Percentiles rank a stretch among this genome's conserved stretches.
Conservation (phyloP, 2,888 invertebrate species). For the Blastobasis adustella region DNA sequence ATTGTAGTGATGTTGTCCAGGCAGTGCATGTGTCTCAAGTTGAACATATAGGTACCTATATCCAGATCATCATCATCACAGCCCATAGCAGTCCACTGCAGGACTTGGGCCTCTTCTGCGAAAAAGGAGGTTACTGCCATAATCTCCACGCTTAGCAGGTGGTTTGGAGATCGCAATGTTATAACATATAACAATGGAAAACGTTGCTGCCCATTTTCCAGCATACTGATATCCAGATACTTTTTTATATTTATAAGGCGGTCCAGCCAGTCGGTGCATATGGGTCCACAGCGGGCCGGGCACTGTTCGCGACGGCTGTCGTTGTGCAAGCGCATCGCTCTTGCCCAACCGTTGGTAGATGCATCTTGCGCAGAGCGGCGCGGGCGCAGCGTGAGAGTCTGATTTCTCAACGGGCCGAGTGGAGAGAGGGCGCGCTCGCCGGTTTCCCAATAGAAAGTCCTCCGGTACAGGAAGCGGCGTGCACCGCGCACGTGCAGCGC, state of each 20-base stretch:
- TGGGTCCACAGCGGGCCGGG: background rate
- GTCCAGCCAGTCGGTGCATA: background rate
- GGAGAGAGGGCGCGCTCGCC: constrained; percentile 38
- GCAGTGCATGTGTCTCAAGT: background rate
- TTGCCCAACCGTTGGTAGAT: constrained; percentile 54
- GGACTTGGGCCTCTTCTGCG: too few relatives aligned
- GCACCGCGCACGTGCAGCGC: constrained; percentile 46
- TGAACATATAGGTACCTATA: too few relatives aligned
- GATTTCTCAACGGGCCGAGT: constrained; percentile 54
- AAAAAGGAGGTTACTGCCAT: too few relatives aligned
- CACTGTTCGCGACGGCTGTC: constrained; percentile 10
- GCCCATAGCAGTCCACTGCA: too few relatives aligned
- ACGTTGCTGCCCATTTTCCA: too few relatives aligned
- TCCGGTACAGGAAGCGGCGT: constrained; percentile 61
- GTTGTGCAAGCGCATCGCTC: constrained; percentile 53
- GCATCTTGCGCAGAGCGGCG: constrained; percentile 55
- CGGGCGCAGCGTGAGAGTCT: constrained; percentile 44
- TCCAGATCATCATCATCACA: too few relatives aligned
- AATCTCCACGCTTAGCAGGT: too few relatives aligned
- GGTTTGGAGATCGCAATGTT: too few relatives aligned
- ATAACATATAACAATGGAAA: too few relatives aligned
- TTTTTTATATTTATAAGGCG: background rate
- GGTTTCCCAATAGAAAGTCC: constrained; percentile 73
- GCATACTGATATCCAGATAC: too few relatives aligned
- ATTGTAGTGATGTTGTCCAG: background rate